Conservation (phyloP, 2,888 invertebrate genomes). For the Trilocha varians region DNA sequence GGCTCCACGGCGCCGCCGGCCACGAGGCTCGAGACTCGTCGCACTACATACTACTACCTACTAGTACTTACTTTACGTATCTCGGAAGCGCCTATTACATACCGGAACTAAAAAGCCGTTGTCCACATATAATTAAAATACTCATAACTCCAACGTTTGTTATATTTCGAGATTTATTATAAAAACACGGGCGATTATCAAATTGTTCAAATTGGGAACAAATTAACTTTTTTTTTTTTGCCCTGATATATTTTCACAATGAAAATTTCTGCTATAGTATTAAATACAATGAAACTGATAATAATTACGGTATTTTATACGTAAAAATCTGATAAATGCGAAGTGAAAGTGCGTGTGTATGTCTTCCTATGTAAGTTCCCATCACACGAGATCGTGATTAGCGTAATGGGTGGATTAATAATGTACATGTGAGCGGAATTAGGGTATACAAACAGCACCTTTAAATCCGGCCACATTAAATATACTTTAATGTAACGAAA, state of each 20-base stretch:
- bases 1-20: slow-evolving; percentile 23
- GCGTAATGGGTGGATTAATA: slow-evolving; percentile 36
- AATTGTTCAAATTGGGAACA: no score
- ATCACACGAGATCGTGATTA: slow-evolving; percentile 43
- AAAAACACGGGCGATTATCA: no score
- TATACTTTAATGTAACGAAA: slow-evolving; percentile 45
- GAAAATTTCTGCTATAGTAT: no score
- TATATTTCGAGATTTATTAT: no score
- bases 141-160: background rate
- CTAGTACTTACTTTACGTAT: background rate
- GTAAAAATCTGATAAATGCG: slow-evolving; percentile 10
- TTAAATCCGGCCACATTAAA: slow-evolving; percentile 54
- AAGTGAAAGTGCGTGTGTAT: slow-evolving; percentile 49
- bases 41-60: background rate
- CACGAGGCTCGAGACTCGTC: background rate
- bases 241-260: no score
- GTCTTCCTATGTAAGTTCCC: slow-evolving; percentile 70
- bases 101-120: no score
- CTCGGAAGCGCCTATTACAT: background rate
- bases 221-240: no score
- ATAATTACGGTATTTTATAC: slow-evolving; percentile 9
- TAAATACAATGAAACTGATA: slow-evolving; percentile 3
- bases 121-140: no score
- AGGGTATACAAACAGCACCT: slow-evolving; percentile 49
- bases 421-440: slow-evolving; percentile 38